Conservation (phyloP, 2,888 invertebrate genomes). For the Hypolimnas misippus region DNA sequence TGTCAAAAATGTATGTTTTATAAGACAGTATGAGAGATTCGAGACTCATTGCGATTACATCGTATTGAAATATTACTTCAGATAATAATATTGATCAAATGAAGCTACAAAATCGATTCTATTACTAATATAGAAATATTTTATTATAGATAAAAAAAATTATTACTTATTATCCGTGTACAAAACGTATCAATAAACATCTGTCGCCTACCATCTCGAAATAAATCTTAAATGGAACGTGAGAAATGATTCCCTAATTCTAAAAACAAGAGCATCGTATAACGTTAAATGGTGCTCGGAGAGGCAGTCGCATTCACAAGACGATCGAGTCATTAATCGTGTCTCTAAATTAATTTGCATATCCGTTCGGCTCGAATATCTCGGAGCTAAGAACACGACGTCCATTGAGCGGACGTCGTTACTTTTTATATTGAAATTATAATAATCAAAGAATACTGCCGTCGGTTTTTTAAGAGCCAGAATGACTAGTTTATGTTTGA, state of each 20-base stretch:
- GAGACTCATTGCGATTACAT: too few species aligned
- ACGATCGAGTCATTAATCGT: constrained; percentile 35
- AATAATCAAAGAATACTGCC: constrained; percentile 20
- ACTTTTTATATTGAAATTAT: constrained; percentile 22
- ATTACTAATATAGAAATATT: too few species aligned
- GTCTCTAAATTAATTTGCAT: constrained; percentile 39
- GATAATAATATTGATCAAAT: too few species aligned
- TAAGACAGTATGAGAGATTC: too few species aligned
- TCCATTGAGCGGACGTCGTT: constrained; percentile 33
- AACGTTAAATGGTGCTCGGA: constrained; percentile 10
- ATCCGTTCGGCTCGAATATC: constrained; percentile 34
- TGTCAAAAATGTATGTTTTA: too few species aligned
- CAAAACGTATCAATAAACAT: background rate
- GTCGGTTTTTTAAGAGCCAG: background rate
- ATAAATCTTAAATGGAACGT: background rate
- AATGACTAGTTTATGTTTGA: constrained; percentile 23
- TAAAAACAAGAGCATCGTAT: constrained; percentile 7
- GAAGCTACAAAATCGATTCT: too few species aligned
- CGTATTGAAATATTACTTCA: too few species aligned
- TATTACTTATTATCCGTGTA: too few species aligned
- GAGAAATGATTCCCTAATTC: constrained; percentile 7
- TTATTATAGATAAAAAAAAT: too few species aligned
- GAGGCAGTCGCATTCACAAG: constrained; percentile 25
- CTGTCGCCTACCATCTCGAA: background rate
- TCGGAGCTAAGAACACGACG: constrained; percentile 30